phyloP scores from a whole-genome alignment of 2,113 vertebrate species.

The Scolopax mira region DNA sequence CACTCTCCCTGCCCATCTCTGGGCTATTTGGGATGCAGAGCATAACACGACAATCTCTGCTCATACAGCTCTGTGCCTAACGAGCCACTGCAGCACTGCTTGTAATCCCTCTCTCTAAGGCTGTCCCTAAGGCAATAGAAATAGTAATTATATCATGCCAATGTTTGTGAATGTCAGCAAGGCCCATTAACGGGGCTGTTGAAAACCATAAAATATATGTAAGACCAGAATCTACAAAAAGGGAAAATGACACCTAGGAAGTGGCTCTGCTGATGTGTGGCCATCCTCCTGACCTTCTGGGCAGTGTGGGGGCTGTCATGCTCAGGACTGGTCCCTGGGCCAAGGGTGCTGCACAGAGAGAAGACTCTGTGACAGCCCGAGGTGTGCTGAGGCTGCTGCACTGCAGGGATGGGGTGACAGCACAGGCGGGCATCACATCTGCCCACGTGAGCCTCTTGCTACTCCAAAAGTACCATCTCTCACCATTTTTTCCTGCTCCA shows the following conservation, averaged over 20 bases:
- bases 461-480: neutral
- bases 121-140: neutral
- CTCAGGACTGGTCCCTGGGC: neutral
- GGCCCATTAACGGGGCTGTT: neutral
- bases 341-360: neutral
- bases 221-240: neutral
- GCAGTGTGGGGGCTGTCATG: accelerated
- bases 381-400: neutral
- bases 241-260: neutral
- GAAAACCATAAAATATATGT: neutral
- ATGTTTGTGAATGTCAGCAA: neutral
- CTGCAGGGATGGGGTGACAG: accelerated
- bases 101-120: neutral
- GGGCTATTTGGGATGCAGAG: neutral
- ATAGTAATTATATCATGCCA: neutral
- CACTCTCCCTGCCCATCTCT: accelerated
- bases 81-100: neutral
- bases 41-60: neutral
- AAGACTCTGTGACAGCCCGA: neutral
- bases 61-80: neutral
- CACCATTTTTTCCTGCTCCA: neutral
- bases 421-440: neutral
- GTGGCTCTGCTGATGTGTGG: neutral
- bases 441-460: neutral
- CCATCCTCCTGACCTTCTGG: neutral